Evolutionary conservation across 1,140 invertebrate species (phyloP), one percentile per base, ranked within the genome.

Genomic region (Brachionus asplanchnoidis): DNA sequence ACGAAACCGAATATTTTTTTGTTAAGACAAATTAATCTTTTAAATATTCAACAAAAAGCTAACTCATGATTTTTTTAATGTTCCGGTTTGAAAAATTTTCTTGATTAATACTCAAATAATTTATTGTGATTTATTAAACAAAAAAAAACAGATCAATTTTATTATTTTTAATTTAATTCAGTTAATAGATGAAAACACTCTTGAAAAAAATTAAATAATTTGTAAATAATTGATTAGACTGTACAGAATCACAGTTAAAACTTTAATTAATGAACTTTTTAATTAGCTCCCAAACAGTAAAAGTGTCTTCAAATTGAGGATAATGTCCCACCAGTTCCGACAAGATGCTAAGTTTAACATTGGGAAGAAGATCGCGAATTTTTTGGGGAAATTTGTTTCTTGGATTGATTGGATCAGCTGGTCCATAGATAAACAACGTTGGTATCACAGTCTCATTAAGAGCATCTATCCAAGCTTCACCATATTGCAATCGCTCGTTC

Each of bases 341-440:
- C 17, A 84, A 56, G 40, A 84, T 20, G 32, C 26, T 82, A 3
- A 82, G 23, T 50, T 32, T 70, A 44, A 53, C 20, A 46, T 50
- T 53, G 1, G 60, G 60, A n/a, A 68, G n/a, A 36, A 12, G 11
- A 11, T 1, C 14, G 1, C 36, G n/a, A 9, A 68, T 36, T 50
- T 84, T 50, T 73, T 46, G 40, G n/a, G 46, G 46, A 53, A 84
- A 68, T 20, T 17, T 56, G n/a, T n/a, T 17, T 46, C 60, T 68
- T 70, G 87, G 88, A 85, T 88, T 88, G 7, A 89, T 85, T 36
- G 88, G 87, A 87, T 88, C 88, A 36, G 85, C 85, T 26, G 88
- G 87, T 8, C 89, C 88, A 85, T 89, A 88, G 20, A 89, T 87
- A 32, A 86, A 70, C 50, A 85, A 86, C 85, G 88, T 86, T 85